These are phyloP conservation scores for Heterotilapia buettikoferi DNA, from an alignment of 2,113 vertebrate species.

Conservation along the genomic window DNA sequence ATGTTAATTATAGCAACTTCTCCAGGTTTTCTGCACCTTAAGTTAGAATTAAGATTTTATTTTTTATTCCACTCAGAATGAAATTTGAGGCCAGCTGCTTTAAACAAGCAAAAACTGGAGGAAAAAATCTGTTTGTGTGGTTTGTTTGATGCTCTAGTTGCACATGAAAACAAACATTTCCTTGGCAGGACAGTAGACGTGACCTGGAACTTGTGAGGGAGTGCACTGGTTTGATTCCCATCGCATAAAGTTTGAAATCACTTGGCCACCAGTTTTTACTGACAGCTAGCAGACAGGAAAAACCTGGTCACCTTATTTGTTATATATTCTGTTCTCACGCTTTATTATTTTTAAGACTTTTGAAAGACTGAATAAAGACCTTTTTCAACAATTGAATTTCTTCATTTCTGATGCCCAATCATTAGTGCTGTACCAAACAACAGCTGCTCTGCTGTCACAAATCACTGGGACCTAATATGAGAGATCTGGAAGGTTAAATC, in stretches of 20 bases:
- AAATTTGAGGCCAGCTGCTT: background rate
- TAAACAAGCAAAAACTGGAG: background rate
- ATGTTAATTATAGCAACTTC: background rate
- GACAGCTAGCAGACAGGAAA: background rate
- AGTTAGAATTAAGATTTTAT: background rate
- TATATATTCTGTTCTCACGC: background rate
- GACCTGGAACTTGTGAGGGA: background rate
- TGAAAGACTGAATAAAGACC: background rate
- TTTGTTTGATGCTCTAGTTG: background rate
- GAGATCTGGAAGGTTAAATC: background rate
- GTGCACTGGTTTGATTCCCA: background rate
- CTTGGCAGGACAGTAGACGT: background rate
- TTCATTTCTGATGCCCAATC: background rate
- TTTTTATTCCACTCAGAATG: background rate
- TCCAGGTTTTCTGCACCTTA: background rate
- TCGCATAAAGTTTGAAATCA: background rate
- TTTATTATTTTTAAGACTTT: background rate
- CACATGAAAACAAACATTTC: background rate
- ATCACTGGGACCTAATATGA: background rate
- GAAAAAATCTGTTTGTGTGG: background rate
- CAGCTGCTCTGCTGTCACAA: background rate
- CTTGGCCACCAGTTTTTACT: background rate
- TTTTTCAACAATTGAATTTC: background rate
- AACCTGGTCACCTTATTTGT: background rate
- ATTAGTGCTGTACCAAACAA: background rate